Conservation (phyloP, 1,140 invertebrate genomes). For the Helicorthomorpha holstii region DNA sequence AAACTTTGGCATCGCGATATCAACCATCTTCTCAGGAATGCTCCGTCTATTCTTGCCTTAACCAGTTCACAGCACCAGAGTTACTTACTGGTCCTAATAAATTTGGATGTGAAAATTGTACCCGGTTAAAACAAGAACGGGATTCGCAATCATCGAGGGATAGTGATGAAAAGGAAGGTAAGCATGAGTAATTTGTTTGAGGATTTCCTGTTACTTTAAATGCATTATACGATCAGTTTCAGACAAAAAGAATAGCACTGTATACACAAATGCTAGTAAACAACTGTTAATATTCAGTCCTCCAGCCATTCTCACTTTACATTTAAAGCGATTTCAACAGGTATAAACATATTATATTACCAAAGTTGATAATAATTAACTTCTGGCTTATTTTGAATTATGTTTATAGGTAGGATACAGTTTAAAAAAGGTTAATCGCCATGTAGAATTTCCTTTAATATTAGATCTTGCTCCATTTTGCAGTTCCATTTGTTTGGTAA, state of each 20-base stretch:
- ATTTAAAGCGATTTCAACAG: slow-evolving; percentile 65
- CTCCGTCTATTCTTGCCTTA: slow-evolving; percentile 69
- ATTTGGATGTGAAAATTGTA: slow-evolving; percentile 79
- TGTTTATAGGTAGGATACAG: slow-evolving; percentile 27
- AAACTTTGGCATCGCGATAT: slow-evolving; percentile 33
- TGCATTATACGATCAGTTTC: slow-evolving; percentile 6
- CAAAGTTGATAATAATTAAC: slow-evolving; percentile 1
- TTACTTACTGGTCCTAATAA: slow-evolving; percentile 78
- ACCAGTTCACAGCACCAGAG: slow-evolving; percentile 78
- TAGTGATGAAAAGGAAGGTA: no score
- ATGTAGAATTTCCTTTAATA: slow-evolving; percentile 70
- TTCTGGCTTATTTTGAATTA: slow-evolving; percentile 8
- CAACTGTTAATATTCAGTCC: slow-evolving; percentile 77
- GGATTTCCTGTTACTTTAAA: no score
- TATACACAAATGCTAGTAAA: slow-evolving; percentile 78
- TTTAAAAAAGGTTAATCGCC: slow-evolving; percentile 60
- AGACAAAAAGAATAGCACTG: slow-evolving; percentile 44
- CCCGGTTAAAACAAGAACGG: slow-evolving; percentile 27
- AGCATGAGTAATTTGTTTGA: no score
- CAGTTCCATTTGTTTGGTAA: slow-evolving; percentile 49
- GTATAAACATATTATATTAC: slow-evolving; percentile 15
- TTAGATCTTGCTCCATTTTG: slow-evolving; percentile 84
- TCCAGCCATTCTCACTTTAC: slow-evolving; percentile 82
- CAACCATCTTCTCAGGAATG: slow-evolving; percentile 51
- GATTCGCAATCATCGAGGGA: no score